phyloP scores from a whole-genome alignment of 2,888 invertebrate genomes.

The Metalampra italica region DNA sequence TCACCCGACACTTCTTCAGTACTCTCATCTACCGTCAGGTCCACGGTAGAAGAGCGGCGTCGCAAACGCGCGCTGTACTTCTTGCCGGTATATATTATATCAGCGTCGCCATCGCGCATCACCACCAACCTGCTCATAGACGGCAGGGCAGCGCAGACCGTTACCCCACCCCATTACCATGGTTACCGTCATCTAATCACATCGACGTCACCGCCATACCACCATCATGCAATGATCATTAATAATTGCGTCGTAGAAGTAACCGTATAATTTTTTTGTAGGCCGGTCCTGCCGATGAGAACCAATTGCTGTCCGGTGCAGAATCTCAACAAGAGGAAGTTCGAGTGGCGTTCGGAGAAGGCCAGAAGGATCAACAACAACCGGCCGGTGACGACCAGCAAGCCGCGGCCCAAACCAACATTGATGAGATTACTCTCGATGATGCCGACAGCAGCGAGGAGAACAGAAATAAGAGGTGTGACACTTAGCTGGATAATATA shows the following conservation, averaged over 20 bases:
- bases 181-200: slow-evolving; percentile 25
- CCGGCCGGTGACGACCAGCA: slow-evolving; percentile 30
- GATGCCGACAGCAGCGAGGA: slow-evolving; percentile 85
- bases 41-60: slow-evolving; percentile 24
- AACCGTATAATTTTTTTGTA: slow-evolving; percentile 27
- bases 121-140: slow-evolving; percentile 66
- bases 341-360: slow-evolving; percentile 77
- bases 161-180: slow-evolving; percentile 32
- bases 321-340: slow-evolving; percentile 82
- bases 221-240: slow-evolving; percentile 30
- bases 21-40: slow-evolving; percentile 19
- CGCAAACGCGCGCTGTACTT: slow-evolving; percentile 54
- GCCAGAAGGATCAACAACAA: slow-evolving; percentile 37
- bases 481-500: neutral
- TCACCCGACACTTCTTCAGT: slow-evolving; percentile 25
- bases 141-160: slow-evolving; percentile 67
- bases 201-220: slow-evolving; percentile 28
- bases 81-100: slow-evolving; percentile 51
- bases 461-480: slow-evolving; percentile 87
- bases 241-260: slow-evolving; percentile 11
- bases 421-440: slow-evolving; percentile 84
- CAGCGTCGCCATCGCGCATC: slow-evolving; percentile 58
- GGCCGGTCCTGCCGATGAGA: slow-evolving; percentile 65
- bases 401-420: slow-evolving; percentile 80
- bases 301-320: slow-evolving; percentile 71